A percentile compares a stretch with the other conserved stretches of the same genome.
Evolutionary conservation across 1,140 invertebrate species (phyloP).

Genomic region (Drosophila obscura): DNA sequence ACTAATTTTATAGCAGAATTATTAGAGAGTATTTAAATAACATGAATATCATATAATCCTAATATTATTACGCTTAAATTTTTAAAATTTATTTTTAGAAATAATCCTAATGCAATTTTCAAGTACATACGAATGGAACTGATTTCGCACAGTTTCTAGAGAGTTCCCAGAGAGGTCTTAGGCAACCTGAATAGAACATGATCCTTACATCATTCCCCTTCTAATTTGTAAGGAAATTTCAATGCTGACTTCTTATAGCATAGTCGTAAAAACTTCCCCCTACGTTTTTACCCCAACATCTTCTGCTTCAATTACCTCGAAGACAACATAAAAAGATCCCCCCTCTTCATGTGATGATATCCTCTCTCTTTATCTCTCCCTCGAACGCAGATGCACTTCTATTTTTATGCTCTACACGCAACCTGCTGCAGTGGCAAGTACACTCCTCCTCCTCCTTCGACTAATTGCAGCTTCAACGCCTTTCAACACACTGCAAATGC

Average conservation of each 20-base stretch:
- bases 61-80: too few species aligned
- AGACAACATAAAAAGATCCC: conserved; percentile 20
- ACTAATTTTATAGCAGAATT: too few species aligned
- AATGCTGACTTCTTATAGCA: conserved; percentile 18
- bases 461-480: conserved; percentile 64
- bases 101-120: too few species aligned
- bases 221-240: conserved; percentile 21
- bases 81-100: too few species aligned
- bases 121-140: too few species aligned
- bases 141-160: not conserved
- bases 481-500: conserved; percentile 65
- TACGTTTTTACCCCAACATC: conserved; percentile 1
- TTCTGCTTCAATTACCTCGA: conserved; percentile 38
- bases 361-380: conserved; percentile 19
- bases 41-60: too few species aligned
- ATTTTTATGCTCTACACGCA: conserved; percentile 57
- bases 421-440: conserved; percentile 17
- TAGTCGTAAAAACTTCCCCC: conserved; percentile 3
- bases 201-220: conserved; percentile 17
- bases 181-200: too few species aligned
- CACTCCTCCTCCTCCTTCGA: conserved; percentile 8
- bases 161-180: not conserved
- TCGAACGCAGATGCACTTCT: conserved; percentile 48
- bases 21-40: too few species aligned
- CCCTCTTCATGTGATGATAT: conserved; percentile 1